Evolutionary conservation across 2,888 invertebrate species (phyloP), one percentile per base, ranked within the genome.

Genomic region (Eristalinus aeneus): DNA sequence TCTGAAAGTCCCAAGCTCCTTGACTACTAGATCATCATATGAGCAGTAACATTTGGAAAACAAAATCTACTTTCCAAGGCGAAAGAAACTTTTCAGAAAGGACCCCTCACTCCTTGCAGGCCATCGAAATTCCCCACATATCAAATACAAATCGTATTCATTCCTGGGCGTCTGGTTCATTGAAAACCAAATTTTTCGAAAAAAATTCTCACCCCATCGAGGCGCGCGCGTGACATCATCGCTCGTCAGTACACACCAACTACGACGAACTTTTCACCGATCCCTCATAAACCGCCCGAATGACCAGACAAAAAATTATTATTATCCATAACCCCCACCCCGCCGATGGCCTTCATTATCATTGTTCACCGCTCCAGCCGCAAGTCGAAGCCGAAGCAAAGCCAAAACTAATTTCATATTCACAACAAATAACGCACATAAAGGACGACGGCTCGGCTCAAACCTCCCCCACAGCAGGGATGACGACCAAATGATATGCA

Each of bases 351-450:
- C 32, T 16, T 54, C 20, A 72, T 22, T 63, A 78, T 61, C 46
- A 84, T 79, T 69, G 61, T 32, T 46, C 53, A 23, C 67, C 64
- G n/a, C 4, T n/a, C n/a, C 5, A 6, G 16, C 16, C 46, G 8
- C n/a, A 46, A 46, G n/a, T 46, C 46, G 46, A 23, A 11, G 53
- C 53, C 27, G 22, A 63, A 36, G 46, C 54, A 39, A 72, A 78
- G 58, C 69, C 39, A 72, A 46, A 72, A 78, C 79, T 85, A 73
- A 81, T 85, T 85, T 85, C 81, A 85, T 85, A 85, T 85, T 85
- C 85, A 85, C 81, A 85, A 85, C 76, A 81, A 73, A 81, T 71
- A 80, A 76, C 85, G 56, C 23, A 73, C 46, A 46, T 39, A 75
- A 79, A 79, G 53, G 36, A 68, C 39, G 34, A 67, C 27, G 27